A percentile compares a stretch with the other conserved stretches of the same genome.
Conservation (phyloP, 2,888 invertebrate genomes). For the Habrosyne pyritoides region DNA sequence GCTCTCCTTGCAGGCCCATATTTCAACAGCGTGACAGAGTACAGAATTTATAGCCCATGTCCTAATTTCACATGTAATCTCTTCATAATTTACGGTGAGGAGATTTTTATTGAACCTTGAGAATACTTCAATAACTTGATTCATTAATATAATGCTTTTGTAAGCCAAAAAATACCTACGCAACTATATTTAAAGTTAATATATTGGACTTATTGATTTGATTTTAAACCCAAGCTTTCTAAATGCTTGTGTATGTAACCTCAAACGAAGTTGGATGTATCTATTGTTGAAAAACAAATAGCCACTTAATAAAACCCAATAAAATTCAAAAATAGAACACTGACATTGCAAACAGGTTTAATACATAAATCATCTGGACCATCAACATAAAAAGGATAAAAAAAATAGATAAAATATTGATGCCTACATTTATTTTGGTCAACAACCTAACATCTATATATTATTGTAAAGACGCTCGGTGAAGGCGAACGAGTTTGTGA, state of each 20-base stretch:
- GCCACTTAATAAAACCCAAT: no score
- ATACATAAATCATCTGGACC: background rate
- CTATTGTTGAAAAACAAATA: no score
- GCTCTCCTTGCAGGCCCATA: background rate
- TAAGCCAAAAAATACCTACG: no score
- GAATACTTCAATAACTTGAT: background rate
- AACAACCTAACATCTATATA: background rate
- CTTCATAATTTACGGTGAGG: background rate
- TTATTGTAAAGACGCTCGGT: background rate
- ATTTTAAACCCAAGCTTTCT: no score
- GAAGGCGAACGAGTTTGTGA: slow-evolving; percentile 1
- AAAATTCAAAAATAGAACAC: no score
- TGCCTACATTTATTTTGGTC: background rate
- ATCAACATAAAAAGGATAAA: background rate
- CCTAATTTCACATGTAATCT: background rate
- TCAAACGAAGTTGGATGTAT: no score
- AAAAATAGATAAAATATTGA: no score
- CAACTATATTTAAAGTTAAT: no score
- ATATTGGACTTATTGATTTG: no score
- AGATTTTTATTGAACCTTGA: background rate
- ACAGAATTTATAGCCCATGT: background rate
- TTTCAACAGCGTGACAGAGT: slow-evolving; percentile 1
- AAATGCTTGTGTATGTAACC: no score
- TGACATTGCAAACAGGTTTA: no score
- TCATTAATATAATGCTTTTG: background rate